Evolutionary conservation across 2,113 vertebrate genomes (phyloP).

Genomic region (Pelusios castaneus): DNA sequence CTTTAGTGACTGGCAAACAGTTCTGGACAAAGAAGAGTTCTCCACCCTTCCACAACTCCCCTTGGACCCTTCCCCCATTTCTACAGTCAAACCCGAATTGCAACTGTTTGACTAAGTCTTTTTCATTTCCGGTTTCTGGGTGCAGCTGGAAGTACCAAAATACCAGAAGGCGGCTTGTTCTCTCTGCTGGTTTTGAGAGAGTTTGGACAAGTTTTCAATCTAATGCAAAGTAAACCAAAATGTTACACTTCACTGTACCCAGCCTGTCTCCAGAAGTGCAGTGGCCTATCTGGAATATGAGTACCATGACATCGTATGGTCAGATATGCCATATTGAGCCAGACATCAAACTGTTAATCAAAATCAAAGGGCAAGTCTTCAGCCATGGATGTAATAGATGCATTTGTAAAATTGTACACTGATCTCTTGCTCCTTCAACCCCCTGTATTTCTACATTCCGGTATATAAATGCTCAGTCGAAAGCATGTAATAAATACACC

Average conservation of each 20-base stretch:
- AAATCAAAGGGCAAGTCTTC: neutral
- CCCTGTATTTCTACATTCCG: neutral
- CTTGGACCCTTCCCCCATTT: neutral
- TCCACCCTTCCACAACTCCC: neutral
- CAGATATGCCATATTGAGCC: neutral
- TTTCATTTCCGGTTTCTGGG: slow-evolving; percentile 19
- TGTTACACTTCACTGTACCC: slow-evolving; percentile 20
- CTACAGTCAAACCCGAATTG: neutral
- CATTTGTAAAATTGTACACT: neutral
- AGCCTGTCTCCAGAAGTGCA: neutral
- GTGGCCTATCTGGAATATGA: neutral
- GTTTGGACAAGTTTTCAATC: neutral
- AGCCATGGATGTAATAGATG: neutral
- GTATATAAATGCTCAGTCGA: neutral
- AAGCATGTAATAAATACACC: neutral
- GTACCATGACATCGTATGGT: neutral
- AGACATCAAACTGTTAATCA: neutral
- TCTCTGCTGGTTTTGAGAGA: slow-evolving; percentile 18
- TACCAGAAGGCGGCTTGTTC: neutral
- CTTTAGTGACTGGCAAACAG: neutral
- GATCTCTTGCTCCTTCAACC: neutral
- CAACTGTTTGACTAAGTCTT: neutral
- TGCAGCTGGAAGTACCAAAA: neutral
- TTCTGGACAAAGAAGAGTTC: neutral
- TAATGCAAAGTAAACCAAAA: neutral